Evolutionary conservation across 2,888 invertebrate genomes (phyloP).

Genomic region (Hirtodrosophila duncani): DNA sequence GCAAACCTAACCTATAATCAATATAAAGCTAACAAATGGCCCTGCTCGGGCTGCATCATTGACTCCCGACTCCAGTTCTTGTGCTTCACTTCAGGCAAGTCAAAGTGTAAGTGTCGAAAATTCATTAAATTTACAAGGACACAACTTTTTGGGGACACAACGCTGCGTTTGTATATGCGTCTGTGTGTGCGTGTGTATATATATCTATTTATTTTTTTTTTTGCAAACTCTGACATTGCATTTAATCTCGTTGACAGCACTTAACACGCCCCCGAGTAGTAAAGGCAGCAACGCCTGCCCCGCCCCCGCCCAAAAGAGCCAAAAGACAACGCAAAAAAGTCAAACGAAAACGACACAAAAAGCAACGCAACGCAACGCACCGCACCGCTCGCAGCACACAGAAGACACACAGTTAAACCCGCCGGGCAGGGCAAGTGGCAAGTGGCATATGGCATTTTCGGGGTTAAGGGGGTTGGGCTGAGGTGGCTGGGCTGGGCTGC

Average conservation of each 20-base stretch:
- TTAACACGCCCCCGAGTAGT: conserved; percentile 65
- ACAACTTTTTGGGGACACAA: conserved; percentile 50
- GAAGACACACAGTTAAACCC: conserved; percentile 9
- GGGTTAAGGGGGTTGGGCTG: background rate
- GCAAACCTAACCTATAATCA: too few species aligned
- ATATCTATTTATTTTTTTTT: background rate
- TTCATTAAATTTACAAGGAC: conserved; percentile 72
- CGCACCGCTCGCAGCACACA: conserved; percentile 24
- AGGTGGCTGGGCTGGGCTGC: conserved; percentile 4
- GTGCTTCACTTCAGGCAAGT: background rate
- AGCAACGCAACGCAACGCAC: too few species aligned
- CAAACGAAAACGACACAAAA: conserved; percentile 22
- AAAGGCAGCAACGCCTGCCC: conserved; percentile 42
- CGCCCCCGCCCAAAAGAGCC: conserved; percentile 33
- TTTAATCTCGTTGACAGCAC: conserved; percentile 74
- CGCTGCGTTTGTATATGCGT: conserved; percentile 12
- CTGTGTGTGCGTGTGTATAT: conserved; percentile 14
- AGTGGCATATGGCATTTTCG: background rate
- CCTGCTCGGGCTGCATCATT: too few species aligned
- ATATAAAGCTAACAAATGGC: too few species aligned
- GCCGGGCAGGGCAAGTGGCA: background rate
- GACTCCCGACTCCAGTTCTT: background rate
- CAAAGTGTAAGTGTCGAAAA: conserved; percentile 54
- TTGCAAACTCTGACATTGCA: conserved; percentile 71
- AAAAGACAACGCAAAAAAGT: background rate